phyloP scores from a whole-genome alignment of 2,113 vertebrate species.

The Myxocyprinus asiaticus region DNA sequence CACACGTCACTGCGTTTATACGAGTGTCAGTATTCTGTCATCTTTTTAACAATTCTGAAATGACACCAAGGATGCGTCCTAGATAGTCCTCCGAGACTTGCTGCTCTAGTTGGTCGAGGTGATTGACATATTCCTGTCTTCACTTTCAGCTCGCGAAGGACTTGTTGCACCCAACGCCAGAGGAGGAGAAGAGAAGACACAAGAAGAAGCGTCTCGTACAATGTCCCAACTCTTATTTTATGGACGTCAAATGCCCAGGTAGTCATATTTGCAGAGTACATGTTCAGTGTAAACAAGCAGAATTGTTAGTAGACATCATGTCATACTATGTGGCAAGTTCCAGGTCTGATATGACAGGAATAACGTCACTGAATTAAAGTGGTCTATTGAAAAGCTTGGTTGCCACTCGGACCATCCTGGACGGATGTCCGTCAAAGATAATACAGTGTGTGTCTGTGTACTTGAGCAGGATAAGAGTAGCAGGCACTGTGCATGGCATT shows the following conservation, averaged over 20 bases:
- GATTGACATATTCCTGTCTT: neutral
- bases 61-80: neutral
- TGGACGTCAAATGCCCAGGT: constrained; percentile 93
- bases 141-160: constrained; percentile 82
- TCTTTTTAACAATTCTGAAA: neutral
- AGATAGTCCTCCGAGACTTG: neutral
- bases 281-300: neutral
- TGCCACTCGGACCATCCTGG: too few relatives aligned
- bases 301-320: neutral
- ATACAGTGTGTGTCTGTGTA: too few relatives aligned
- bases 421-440: too few relatives aligned
- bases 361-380: neutral
- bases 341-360: neutral
- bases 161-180: constrained; percentile 87
- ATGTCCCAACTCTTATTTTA: constrained; percentile 92
- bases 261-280: constrained; percentile 49
- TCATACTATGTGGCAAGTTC: neutral
- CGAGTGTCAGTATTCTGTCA: neutral
- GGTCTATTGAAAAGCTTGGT: neutral
- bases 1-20: neutral
- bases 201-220: constrained; percentile 93
- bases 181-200: constrained; percentile 90
- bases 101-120: neutral
- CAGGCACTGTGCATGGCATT: too few relatives aligned
- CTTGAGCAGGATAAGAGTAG: too few relatives aligned